Conservation (phyloP, 1,140 invertebrate genomes). For the Lasaia peninsularis region DNA sequence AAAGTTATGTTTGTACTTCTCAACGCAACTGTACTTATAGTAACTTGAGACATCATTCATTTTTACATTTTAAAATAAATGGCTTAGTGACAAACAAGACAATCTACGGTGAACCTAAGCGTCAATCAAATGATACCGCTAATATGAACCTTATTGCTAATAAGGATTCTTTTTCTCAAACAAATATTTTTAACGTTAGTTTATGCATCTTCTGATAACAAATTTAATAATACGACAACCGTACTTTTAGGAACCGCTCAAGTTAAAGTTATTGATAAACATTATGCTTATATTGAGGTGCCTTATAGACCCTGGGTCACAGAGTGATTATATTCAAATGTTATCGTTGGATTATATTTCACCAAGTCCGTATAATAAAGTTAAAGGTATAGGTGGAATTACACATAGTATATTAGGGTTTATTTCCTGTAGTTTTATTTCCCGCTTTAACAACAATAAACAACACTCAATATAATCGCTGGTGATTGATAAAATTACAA, state of each 20-base stretch:
- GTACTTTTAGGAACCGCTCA: constrained; percentile 15
- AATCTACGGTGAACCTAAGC: neutral
- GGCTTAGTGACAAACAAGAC: neutral
- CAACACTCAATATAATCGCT: constrained; percentile 11
- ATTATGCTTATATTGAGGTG: constrained; percentile 13
- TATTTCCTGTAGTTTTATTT: constrained; percentile 7
- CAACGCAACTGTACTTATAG: constrained; percentile 17
- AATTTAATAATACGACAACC: neutral
- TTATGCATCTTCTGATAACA: constrained; percentile 11
- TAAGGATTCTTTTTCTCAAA: constrained; percentile 3
- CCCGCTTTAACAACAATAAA: constrained; percentile 14
- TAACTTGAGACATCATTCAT: constrained; percentile 13
- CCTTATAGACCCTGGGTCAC: constrained; percentile 15
- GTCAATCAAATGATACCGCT: neutral
- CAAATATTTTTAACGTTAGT: constrained; percentile 7
- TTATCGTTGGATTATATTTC: neutral
- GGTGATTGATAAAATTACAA: constrained; percentile 15
- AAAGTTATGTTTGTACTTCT: constrained; percentile 16
- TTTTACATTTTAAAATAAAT: constrained; percentile 3
- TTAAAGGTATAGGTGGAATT: too few relatives aligned
- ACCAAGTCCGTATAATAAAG: neutral
- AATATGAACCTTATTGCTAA: constrained; percentile 5
- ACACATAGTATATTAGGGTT: too few relatives aligned
- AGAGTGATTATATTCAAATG: constrained; percentile 19
- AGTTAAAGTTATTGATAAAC: constrained; percentile 15